A percentile compares a stretch with the other conserved stretches of the same genome.
phyloP scores from a whole-genome alignment of 2,113 vertebrate species.

The Cyrtonyx montezumae region DNA sequence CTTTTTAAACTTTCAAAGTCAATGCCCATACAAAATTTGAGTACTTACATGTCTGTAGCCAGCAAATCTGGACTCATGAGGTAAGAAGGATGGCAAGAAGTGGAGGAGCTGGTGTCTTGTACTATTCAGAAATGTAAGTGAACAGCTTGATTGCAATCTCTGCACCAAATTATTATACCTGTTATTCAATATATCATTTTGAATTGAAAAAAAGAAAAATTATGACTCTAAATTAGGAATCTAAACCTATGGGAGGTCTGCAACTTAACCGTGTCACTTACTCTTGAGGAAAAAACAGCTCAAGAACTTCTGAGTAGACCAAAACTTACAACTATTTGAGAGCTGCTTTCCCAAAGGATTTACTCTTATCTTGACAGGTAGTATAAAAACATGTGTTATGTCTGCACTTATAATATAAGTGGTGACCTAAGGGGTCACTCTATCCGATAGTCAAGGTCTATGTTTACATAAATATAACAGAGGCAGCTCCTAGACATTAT shows the following conservation, averaged over 20 bases:
- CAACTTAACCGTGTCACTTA: not conserved
- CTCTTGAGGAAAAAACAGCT: not conserved
- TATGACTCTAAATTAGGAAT: not conserved
- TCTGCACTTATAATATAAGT: conserved; percentile 29
- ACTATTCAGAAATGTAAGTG: not conserved
- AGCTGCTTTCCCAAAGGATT: conserved; percentile 4
- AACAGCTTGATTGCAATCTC: fast-evolving
- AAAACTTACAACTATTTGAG: not conserved
- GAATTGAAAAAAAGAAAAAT: not conserved
- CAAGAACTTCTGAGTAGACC: not conserved
- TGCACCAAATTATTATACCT: not conserved
- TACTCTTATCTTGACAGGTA: conserved; percentile 50
- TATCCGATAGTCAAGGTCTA: conserved; percentile 23
- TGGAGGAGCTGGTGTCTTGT: not conserved
- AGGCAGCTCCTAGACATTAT: conserved; percentile 52
- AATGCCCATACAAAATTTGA: fast-evolving
- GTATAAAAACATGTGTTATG: conserved; percentile 47
- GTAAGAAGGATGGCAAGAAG: not conserved
- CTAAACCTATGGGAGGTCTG: not conserved
- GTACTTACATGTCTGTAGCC: not conserved
- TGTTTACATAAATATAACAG: conserved; percentile 68
- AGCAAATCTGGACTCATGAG: not conserved
- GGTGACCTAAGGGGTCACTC: conserved; percentile 13
- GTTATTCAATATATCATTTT: not conserved
- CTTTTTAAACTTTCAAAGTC: not conserved